These are phyloP conservation scores for Gymnodraco acuticeps DNA, from an alignment of 2,797 vertebrate species.

Conservation along the genomic window DNA sequence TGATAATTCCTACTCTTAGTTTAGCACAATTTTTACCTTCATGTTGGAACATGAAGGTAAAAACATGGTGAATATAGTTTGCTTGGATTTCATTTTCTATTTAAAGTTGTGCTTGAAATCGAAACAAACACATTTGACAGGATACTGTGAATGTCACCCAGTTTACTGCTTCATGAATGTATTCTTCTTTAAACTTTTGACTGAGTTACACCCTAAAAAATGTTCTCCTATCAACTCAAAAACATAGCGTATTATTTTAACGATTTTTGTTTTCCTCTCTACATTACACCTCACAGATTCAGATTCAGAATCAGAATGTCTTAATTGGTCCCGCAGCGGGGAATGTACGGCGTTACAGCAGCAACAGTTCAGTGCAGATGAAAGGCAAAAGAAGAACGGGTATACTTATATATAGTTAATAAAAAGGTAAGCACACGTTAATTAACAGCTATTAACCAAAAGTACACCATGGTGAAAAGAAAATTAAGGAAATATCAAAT, in stretches of 20 bases:
- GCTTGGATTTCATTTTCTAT: not conserved
- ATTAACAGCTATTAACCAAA: too few species aligned
- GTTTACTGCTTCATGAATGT: not conserved
- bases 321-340: too few species aligned
- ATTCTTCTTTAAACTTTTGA: not conserved
- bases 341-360: too few species aligned
- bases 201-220: not conserved
- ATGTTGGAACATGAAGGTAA: too few species aligned
- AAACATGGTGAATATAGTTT: not conserved
- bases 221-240: not conserved
- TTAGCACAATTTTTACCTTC: not conserved
- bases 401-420: too few species aligned
- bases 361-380: too few species aligned
- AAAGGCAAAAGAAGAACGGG: too few species aligned
- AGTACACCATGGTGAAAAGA: too few species aligned
- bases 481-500: too few species aligned
- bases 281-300: not conserved
- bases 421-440: too few species aligned
- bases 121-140: constrained; percentile 1
- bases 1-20: too few species aligned
- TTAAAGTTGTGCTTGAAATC: not conserved
- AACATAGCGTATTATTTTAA: not conserved
- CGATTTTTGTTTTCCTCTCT: not conserved
- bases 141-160: not conserved
- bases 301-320: too few species aligned